Conservation (phyloP, 1,140 invertebrate genomes). For the Drosophila truncata region DNA sequence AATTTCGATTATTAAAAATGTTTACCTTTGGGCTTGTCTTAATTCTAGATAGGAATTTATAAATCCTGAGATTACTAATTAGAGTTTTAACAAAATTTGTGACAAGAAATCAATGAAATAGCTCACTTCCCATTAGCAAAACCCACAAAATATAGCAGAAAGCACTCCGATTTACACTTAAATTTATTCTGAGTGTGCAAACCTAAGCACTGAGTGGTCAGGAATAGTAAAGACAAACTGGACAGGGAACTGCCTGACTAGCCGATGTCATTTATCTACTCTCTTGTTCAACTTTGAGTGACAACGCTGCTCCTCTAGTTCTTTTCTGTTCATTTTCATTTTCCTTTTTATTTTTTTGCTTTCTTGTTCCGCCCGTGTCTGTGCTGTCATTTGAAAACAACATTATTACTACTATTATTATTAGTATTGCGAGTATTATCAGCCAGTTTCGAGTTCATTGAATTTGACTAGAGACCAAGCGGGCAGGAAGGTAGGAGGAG, state of each 20-base stretch:
- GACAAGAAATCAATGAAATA: neutral
- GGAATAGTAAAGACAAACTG: constrained; percentile 2
- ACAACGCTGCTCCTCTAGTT: constrained; percentile 25
- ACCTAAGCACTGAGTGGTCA: constrained; percentile 1
- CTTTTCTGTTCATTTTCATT: neutral
- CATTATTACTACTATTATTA: constrained; percentile 80
- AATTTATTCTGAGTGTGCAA: neutral
- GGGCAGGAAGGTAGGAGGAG: neutral
- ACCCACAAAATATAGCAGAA: too few species aligned
- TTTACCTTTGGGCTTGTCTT: neutral
- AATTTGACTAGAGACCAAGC: constrained; percentile 60
- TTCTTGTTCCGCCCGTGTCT: constrained; percentile 32
- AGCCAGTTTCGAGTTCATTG: constrained; percentile 83
- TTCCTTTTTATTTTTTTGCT: constrained; percentile 4
- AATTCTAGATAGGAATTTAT: neutral
- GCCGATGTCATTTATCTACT: constrained; percentile 44
- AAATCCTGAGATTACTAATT: too few species aligned
- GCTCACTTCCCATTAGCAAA: neutral
- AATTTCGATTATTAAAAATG: neutral
- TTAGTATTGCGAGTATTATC: constrained; percentile 80
- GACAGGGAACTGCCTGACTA: constrained; percentile 7
- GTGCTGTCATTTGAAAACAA: constrained; percentile 73
- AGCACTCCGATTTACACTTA: neutral
- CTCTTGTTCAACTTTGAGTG: constrained; percentile 43
- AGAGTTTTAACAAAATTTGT: neutral